Percentiles rank a stretch among this genome's conserved stretches.
Evolutionary conservation across 2,113 vertebrate genomes (phyloP).

Genomic region (Antechinus flavipes): DNA sequence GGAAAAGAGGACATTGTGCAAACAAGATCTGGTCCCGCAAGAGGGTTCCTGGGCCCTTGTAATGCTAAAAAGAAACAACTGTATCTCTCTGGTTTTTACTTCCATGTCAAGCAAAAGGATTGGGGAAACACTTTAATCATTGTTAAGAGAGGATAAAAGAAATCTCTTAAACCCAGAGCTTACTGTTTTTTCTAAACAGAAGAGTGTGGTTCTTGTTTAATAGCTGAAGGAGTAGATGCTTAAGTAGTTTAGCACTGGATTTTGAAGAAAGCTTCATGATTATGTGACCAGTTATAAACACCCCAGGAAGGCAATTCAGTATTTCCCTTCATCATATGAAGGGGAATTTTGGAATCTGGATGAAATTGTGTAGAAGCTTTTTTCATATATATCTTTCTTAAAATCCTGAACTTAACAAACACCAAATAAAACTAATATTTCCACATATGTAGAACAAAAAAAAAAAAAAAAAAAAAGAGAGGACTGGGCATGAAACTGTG

Average conservation of each 20-base stretch:
- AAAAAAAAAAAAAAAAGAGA: background rate
- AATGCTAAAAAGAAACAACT: background rate
- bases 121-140: background rate
- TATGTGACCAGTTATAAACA: background rate
- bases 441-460: background rate
- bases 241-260: background rate
- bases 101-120: slow-evolving; percentile 3
- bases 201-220: background rate
- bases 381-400: background rate
- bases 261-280: background rate
- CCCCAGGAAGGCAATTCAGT: too few species aligned
- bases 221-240: background rate
- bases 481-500: background rate
- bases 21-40: slow-evolving; percentile 9
- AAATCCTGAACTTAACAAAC: background rate
- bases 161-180: background rate
- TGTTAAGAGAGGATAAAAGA: slow-evolving; percentile 3
- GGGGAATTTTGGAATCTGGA: background rate
- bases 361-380: background rate
- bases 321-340: background rate
- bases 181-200: background rate
- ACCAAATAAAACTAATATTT: background rate
- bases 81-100: background rate
- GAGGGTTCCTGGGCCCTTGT: background rate
- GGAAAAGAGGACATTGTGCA: slow-evolving; percentile 21